Conservation (phyloP, 2,888 invertebrate species). For the Sphecodes monilicornis region DNA sequence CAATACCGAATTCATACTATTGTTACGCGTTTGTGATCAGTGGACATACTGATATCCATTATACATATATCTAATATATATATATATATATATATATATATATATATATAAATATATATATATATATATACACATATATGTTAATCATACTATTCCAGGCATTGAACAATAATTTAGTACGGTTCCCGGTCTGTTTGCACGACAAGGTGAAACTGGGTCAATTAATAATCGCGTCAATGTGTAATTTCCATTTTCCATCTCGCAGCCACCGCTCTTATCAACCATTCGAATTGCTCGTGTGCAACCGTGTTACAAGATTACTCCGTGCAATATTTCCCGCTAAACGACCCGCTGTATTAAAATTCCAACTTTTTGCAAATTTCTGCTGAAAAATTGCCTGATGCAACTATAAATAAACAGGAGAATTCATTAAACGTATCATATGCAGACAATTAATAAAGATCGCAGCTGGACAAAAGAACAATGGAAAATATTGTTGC, state of each 20-base stretch:
- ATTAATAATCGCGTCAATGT: conserved; percentile 43
- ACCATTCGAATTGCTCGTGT: conserved; percentile 30
- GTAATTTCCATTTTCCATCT: conserved; percentile 33
- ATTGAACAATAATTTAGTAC: conserved; percentile 19
- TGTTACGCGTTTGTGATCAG: not conserved
- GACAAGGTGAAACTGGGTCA: conserved; percentile 32
- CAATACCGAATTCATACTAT: conserved; percentile 29
- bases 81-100: too few relatives aligned
- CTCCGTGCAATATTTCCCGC: conserved; percentile 20
- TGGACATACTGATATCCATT: not conserved
- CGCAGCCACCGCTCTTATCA: conserved; percentile 14
- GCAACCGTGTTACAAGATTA: conserved; percentile 26
- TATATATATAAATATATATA: too few relatives aligned
- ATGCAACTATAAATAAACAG: not conserved
- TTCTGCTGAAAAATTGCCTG: not conserved
- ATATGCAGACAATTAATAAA: not conserved
- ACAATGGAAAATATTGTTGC: not conserved
- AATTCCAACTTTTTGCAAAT: not conserved
- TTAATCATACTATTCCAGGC: conserved; percentile 16
- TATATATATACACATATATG: too few relatives aligned
- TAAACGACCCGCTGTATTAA: not conserved
- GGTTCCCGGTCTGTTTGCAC: conserved; percentile 9
- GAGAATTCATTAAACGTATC: not conserved
- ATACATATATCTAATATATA: too few relatives aligned
- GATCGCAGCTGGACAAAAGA: not conserved